Evolutionary conservation across 2,113 vertebrate genomes (phyloP), one percentile per base, ranked within the genome.

Genomic region (Ciconia stormi): DNA sequence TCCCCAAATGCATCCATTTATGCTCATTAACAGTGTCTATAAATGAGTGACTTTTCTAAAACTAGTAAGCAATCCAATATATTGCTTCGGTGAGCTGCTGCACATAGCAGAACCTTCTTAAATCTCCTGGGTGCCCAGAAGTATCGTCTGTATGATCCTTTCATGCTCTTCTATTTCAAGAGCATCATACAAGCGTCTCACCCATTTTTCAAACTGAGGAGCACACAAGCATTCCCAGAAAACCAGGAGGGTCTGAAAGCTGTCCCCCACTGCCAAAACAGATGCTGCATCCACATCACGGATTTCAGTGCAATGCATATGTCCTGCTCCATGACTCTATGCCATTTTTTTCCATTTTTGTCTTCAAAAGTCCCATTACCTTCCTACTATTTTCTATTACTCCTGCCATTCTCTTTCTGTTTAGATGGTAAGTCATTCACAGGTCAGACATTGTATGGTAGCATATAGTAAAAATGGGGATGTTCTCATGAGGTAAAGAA

Each of bases 221-320:
- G 15, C 44, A 61, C 9, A 72, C 5, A 82, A 76, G n/a, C 30
- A 66, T 14, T 81, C 7, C 14, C 13, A 87, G 26, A 11, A 93
- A 74, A 79, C 10, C 29, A 82, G 7, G 19, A 79, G n/a, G n/a
- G 32, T 50, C 42, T 85, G 42, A 32, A 87, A 79, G 22, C 13
- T 55, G 26, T 55, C 7, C 22, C 18, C 11, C 32, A 49, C 9
- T 70, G 47, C 38, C 36, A 66, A 21, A 62, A 56, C 2, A 40
- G 27, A 53, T 42, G 10, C 29, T 59, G n/a, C 10, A 79, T 13
- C 21, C 42, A 55, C 20, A 26, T 16, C 6, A 73, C 0, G 0
- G 16, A 74, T 71, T 78, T 53, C 47, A 84, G 11, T 9, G 12
- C 21, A 65, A 70, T 0, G 5, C 0, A 0, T 22, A 26, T 12